Evolutionary conservation across 2,888 invertebrate genomes (phyloP).

Genomic region (Sesia bembeciformis): DNA sequence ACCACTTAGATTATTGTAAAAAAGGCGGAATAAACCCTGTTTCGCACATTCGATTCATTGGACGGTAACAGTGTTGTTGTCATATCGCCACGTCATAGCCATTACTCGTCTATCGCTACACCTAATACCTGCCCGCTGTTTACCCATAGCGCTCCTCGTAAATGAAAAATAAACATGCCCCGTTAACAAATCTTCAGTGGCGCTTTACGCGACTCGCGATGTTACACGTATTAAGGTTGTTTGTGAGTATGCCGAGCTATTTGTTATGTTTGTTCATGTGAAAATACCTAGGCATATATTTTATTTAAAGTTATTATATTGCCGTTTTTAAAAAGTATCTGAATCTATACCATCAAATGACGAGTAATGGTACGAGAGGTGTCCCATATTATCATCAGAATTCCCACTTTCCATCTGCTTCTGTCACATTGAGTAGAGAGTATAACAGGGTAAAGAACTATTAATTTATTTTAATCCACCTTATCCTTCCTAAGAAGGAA

Average conservation of each 20-base stretch:
- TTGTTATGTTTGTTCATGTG: not conserved
- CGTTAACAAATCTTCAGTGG: slow-evolving; percentile 21
- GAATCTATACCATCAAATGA: too few species aligned
- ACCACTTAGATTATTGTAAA: too few species aligned
- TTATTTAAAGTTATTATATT: not conserved
- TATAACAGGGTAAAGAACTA: too few species aligned
- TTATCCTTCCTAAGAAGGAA: too few species aligned
- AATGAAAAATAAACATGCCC: slow-evolving; percentile 71
- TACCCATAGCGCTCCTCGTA: slow-evolving; percentile 42
- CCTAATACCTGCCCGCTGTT: slow-evolving; percentile 33
- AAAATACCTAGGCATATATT: not conserved
- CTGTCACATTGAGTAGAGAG: too few species aligned
- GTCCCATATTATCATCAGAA: too few species aligned
- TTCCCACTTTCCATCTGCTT: too few species aligned
- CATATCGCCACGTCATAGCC: slow-evolving; percentile 9
- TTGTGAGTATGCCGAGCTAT: slow-evolving; percentile 21
- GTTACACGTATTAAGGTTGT: slow-evolving; percentile 56
- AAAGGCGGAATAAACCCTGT: too few species aligned
- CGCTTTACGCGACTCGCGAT: slow-evolving; percentile 45
- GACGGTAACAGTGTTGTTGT: not conserved
- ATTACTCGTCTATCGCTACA: slow-evolving; percentile 22
- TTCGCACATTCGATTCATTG: too few species aligned
- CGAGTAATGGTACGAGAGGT: too few species aligned
- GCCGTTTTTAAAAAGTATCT: too few species aligned
- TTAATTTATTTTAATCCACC: too few species aligned